Conservation (phyloP, 2,888 invertebrate genomes). For the Meta bourneti region DNA sequence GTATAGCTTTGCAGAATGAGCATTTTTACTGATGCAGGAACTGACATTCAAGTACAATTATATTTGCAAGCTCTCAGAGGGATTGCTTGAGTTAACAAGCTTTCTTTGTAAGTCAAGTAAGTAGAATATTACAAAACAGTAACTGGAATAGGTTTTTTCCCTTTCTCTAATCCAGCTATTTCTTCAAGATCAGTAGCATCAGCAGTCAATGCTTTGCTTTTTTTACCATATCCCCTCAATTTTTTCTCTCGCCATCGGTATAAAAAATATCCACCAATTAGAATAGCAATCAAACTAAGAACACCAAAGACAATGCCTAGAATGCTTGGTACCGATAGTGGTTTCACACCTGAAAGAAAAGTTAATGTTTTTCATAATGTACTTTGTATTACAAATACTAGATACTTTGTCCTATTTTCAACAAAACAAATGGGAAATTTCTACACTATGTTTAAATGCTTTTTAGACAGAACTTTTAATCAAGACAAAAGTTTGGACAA, state of each 20-base stretch:
- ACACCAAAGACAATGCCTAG: slow-evolving; percentile 64
- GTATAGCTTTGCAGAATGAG: not conserved
- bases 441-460: no score
- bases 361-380: not conserved
- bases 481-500: no score
- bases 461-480: no score
- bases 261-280: slow-evolving; percentile 49
- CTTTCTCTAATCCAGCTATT: slow-evolving; percentile 65
- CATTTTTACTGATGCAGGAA: slow-evolving; percentile 11
- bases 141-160: slow-evolving; percentile 71
- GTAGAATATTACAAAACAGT: slow-evolving; percentile 71
- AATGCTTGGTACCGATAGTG: slow-evolving; percentile 48
- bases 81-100: slow-evolving; percentile 58
- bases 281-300: slow-evolving; percentile 25
- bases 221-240: slow-evolving; percentile 65
- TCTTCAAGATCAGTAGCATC: slow-evolving; percentile 74
- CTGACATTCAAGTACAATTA: slow-evolving; percentile 49
- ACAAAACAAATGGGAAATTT: no score
- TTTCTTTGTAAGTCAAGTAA: slow-evolving; percentile 37
- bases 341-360: slow-evolving; percentile 65
- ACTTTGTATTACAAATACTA: no score
- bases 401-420: no score
- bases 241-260: slow-evolving; percentile 62
- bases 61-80: slow-evolving; percentile 57
- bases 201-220: slow-evolving; percentile 73